These are phyloP conservation scores for Tachycineta bicolor DNA, from an alignment of 2,113 vertebrate species.

Conservation along the genomic window DNA sequence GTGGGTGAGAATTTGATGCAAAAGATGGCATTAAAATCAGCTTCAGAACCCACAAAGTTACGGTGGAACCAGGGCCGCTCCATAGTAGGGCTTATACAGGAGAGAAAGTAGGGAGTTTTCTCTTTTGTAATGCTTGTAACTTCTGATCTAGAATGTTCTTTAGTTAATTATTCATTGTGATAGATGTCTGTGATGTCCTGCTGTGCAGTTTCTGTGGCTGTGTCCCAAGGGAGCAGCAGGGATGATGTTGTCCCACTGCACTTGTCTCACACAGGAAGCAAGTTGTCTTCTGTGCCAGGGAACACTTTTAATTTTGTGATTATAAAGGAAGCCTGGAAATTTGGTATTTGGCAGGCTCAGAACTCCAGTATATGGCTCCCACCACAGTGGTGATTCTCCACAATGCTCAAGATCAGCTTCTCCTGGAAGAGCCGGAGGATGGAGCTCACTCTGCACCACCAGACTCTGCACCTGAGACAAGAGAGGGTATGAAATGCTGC, in stretches of 20 bases:
- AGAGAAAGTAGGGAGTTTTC: background rate
- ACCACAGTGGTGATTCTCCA: background rate
- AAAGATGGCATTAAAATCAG: background rate
- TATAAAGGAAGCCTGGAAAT: background rate
- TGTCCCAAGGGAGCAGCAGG: background rate
- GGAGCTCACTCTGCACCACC: background rate
- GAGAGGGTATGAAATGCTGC: background rate
- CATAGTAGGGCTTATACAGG: too few species aligned
- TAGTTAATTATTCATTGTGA: background rate
- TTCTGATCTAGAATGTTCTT: background rate
- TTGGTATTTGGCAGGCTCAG: background rate
- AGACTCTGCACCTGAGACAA: background rate
- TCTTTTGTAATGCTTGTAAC: background rate
- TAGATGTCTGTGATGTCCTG: background rate
- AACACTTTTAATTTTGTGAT: background rate
- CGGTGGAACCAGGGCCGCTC: accelerated
- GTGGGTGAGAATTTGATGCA: background rate
- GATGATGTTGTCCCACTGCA: background rate
- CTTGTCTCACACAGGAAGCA: background rate
- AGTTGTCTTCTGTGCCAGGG: background rate
- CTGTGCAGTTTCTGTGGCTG: background rate
- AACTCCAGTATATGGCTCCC: background rate
- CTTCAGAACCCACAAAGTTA: background rate
- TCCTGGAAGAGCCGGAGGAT: background rate
- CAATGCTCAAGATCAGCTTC: background rate